A percentile compares a stretch with the other conserved stretches of the same genome.
Conservation (phyloP, 2,888 invertebrate genomes). For the Ectemnius continuus region DNA sequence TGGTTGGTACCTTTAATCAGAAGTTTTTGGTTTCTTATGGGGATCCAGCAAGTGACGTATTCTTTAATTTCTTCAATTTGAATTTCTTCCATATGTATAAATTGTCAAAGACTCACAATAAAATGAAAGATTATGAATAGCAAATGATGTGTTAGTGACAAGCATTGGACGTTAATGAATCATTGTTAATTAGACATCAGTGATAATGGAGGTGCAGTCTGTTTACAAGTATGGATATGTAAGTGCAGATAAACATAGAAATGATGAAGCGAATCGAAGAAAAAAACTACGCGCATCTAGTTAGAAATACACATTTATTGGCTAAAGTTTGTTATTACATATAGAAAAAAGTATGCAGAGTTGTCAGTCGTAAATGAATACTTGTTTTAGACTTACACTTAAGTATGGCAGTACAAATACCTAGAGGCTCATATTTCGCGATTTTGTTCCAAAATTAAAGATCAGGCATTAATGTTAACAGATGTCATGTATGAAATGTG, state of each 20-base stretch:
- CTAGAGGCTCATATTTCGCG: no score
- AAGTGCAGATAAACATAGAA: conserved; percentile 2
- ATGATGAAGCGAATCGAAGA: conserved; percentile 49
- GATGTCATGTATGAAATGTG: no score
- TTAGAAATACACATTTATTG: conserved; percentile 48
- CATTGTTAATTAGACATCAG: not conserved
- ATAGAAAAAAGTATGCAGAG: conserved; percentile 15
- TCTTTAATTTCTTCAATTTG: no score
- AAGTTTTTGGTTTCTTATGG: no score
- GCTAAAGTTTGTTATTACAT: conserved; percentile 10
- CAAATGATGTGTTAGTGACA: not conserved
- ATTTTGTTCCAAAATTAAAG: no score
- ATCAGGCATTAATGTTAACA: no score
- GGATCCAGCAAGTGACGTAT: no score
- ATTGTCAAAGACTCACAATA: no score
- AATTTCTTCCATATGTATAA: no score
- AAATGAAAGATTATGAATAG: no score
- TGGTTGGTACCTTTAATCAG: no score
- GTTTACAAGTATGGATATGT: not conserved
- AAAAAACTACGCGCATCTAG: conserved; percentile 69
- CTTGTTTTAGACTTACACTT: not conserved
- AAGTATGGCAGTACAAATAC: conserved; percentile 17
- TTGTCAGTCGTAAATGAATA: conserved; percentile 1
- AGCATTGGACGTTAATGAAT: conserved; percentile 1
- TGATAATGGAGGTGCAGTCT: not conserved